These are phyloP conservation scores for Campodea augens DNA, from an alignment of 1,140 invertebrate species.

Conservation along the genomic window DNA sequence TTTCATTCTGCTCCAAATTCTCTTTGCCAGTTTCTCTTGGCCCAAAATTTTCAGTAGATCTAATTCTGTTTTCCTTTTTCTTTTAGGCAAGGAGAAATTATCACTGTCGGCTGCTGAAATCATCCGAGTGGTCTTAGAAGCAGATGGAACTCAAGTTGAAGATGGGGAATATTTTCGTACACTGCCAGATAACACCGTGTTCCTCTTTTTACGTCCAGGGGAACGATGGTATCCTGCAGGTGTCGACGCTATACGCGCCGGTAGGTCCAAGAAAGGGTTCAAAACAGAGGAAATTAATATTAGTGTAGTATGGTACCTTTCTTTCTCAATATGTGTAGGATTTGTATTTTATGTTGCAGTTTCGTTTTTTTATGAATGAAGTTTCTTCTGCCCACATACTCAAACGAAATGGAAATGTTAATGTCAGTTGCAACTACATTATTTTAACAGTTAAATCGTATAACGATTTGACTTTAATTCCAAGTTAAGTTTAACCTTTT, in stretches of 20 bases:
- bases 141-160: constrained; percentile 86
- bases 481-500: too few species aligned
- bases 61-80: too few species aligned
- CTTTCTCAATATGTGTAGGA: neutral
- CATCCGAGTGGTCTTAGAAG: constrained; percentile 71
- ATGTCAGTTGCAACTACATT: too few species aligned
- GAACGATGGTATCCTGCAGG: constrained; percentile 81
- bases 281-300: too few species aligned
- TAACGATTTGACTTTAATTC: too few species aligned
- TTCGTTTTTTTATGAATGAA: neutral
- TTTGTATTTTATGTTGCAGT: neutral
- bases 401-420: too few species aligned
- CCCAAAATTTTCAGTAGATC: too few species aligned
- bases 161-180: constrained; percentile 86
- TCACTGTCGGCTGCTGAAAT: constrained; percentile 60
- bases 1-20: too few species aligned
- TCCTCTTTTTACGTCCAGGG: constrained; percentile 64
- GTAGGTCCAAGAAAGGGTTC: too few species aligned
- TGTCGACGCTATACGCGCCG: constrained; percentile 78
- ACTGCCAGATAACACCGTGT: constrained; percentile 70
- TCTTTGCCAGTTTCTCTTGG: too few species aligned
- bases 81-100: constrained; percentile 76
- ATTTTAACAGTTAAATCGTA: too few species aligned
- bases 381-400: neutral
- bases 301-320: constrained; percentile 4